Conservation (phyloP, 2,888 invertebrate genomes). For the Liodrosophila aerea region DNA sequence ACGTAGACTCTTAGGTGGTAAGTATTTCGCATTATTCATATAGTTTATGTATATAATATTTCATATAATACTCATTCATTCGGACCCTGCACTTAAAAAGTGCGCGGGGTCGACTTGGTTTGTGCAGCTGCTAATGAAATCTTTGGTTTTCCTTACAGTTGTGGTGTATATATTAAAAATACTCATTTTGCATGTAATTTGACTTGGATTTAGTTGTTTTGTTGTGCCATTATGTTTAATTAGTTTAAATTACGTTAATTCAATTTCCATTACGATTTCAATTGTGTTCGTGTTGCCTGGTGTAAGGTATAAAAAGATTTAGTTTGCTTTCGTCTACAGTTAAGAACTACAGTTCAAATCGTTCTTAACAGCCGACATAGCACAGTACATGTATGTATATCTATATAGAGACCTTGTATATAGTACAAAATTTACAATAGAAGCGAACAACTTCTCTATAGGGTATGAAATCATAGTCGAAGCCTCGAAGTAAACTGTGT, state of each 20-base stretch:
- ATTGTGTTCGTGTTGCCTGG: constrained; percentile 58
- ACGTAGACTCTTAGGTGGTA: constrained; percentile 48
- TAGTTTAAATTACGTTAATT: background rate
- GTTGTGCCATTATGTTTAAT: constrained; percentile 39
- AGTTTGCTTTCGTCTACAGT: constrained; percentile 49
- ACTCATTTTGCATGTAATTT: constrained; percentile 54
- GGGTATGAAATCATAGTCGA: constrained; percentile 13
- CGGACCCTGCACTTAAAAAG: background rate
- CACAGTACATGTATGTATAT: constrained; percentile 19
- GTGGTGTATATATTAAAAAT: constrained; percentile 68
- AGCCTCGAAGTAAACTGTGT: constrained; percentile 44
- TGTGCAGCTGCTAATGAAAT: constrained; percentile 6
- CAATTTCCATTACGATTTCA: constrained; percentile 23
- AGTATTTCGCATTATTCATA: constrained; percentile 25
- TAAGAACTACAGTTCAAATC: constrained; percentile 55
- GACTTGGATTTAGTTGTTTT: constrained; percentile 60
- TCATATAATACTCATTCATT: constrained; percentile 42
- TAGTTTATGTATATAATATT: constrained; percentile 29
- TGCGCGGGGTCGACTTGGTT: background rate
- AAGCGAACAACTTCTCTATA: constrained; percentile 50
- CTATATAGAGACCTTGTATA: constrained; percentile 62
- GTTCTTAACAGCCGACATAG: constrained; percentile 29
- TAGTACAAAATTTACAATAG: constrained; percentile 76
- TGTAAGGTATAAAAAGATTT: constrained; percentile 70
- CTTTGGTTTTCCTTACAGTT: constrained; percentile 25